Evolutionary conservation across 35 echinoderm and acorn worm genomes (phyloP), one percentile per base, ranked within the genome.

Genomic region (Holothuria glaberrima): DNA sequence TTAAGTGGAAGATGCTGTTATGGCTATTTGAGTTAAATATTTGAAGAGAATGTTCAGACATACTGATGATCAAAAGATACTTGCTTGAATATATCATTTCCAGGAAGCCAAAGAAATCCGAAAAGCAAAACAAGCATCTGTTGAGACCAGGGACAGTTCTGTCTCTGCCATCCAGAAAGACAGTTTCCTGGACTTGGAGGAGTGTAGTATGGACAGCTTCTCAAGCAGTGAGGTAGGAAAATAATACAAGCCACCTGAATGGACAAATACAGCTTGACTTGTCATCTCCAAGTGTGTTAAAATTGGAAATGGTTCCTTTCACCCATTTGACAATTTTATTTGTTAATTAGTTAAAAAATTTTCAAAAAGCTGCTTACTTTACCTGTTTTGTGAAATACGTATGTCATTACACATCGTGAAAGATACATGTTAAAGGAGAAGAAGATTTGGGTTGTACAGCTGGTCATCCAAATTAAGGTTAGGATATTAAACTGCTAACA

Each of bases 101-200:
- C 67, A 97, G 95, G 95, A 97, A 94, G 95, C 95, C 44, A 97
- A 97, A 58, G 95, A 97, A 4, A 97, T 97, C 34, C 92, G 95
- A 5, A 91, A 89, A 90, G 95, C 95, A 20, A 94, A 94, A 77
- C 91, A 94, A 66, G 89, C 85, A 30, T 58, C 66, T 4, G 46
- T 60, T 1, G 79, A 82, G 9, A 50, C 44, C 35, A 82, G 48
- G 30, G 79, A 58, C 7, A 58, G 24, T 58, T 7, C 27, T 58
- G 24, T 29, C 0, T 30, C 30, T 48, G 36, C 36, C 36, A 41
- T 41, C 36, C 36, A 41, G 36, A 41, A 41, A 41, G 36, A 41
- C 7, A 41, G 36, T 41, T 41, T 41, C 36, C 54, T 82, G 48
- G 94, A 97, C 58, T 48, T 91, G 29, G 94, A 97, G 56, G 94